Conservation (phyloP, 92 coral and sea anemone species). For the Porites evermanni region DNA sequence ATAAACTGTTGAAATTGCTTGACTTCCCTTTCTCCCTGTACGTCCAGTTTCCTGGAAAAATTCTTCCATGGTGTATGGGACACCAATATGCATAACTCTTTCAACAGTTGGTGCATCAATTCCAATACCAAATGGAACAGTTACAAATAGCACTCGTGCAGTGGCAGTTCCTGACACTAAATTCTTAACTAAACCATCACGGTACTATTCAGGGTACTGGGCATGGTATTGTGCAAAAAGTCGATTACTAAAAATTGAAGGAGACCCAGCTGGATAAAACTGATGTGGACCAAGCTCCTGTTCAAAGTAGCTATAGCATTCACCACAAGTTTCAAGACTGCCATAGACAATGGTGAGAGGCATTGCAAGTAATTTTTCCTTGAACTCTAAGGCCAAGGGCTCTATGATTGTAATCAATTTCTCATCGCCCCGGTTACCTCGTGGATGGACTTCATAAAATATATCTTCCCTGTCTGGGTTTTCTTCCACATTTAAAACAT, state of each 20-base stretch:
- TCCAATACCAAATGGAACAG: conserved; percentile 72
- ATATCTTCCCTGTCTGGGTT: neutral
- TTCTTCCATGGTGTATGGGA: conserved; percentile 61
- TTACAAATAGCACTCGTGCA: conserved; percentile 58
- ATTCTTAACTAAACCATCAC: conserved; percentile 34
- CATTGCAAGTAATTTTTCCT: neutral
- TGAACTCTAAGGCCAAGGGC: conserved; percentile 20
- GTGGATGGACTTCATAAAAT: neutral
- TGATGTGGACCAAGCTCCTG: conserved; percentile 38
- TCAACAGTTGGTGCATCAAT: conserved; percentile 38
- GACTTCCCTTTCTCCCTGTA: conserved; percentile 55
- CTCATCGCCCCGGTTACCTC: neutral
- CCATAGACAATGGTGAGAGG: conserved; percentile 37
- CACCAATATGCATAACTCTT: conserved; percentile 61
- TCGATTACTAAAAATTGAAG: conserved; percentile 46
- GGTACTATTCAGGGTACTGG: conserved; percentile 53
- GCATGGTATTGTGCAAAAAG: conserved; percentile 72
- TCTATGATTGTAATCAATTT: neutral
- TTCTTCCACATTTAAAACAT: neutral
- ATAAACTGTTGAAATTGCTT: conserved; percentile 19
- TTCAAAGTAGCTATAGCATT: conserved; percentile 37
- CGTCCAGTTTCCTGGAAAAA: conserved; percentile 66
- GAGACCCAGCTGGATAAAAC: conserved; percentile 45
- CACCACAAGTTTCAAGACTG: conserved; percentile 41
- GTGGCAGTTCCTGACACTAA: conserved; percentile 29